A percentile compares a stretch with the other conserved stretches of the same genome.
These are phyloP conservation scores for Hetaerina americana DNA, from an alignment of 1,140 invertebrate species.

Conservation along the genomic window DNA sequence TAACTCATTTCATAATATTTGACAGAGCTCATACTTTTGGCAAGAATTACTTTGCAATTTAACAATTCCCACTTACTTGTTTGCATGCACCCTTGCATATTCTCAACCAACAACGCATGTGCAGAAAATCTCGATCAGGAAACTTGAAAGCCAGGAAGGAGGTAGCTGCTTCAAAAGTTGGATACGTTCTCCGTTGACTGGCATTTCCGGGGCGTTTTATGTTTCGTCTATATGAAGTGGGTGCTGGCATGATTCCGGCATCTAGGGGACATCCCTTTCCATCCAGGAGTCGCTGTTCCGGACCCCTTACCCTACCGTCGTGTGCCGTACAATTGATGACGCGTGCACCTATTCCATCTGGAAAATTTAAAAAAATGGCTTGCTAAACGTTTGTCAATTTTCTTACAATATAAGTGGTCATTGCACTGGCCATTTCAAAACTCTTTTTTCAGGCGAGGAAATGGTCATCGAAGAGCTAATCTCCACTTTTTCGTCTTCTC, in stretches of 20 bases:
- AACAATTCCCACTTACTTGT: slow-evolving; percentile 19
- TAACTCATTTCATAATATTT: no score
- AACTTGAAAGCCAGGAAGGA: slow-evolving; percentile 68
- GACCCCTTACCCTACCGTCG: slow-evolving; percentile 50
- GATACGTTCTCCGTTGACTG: background rate
- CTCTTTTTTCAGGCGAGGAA: no score
- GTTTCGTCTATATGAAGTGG: background rate
- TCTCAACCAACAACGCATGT: slow-evolving; percentile 49
- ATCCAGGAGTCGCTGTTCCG: slow-evolving; percentile 51
- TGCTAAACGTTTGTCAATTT: no score
- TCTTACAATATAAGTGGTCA: no score
- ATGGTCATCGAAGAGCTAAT: no score
- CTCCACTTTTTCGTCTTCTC: no score
- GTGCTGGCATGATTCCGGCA: slow-evolving; percentile 37
- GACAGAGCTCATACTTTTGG: no score
- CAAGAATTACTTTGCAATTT: no score
- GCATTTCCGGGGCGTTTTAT: no score
- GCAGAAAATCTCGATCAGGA: slow-evolving; percentile 55
- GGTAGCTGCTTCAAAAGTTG: slow-evolving; percentile 26
- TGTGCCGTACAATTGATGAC: slow-evolving; percentile 58
- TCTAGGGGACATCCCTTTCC: slow-evolving; percentile 56
- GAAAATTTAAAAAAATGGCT: slow-evolving; percentile 20
- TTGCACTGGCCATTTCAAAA: no score
- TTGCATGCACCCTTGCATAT: slow-evolving; percentile 52
- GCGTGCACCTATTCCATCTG: slow-evolving; percentile 51